A percentile compares a stretch with the other conserved stretches of the same genome.
These are phyloP conservation scores for Squalus acanthias DNA, from an alignment of 2,797 vertebrate species.

Conservation along the genomic window DNA sequence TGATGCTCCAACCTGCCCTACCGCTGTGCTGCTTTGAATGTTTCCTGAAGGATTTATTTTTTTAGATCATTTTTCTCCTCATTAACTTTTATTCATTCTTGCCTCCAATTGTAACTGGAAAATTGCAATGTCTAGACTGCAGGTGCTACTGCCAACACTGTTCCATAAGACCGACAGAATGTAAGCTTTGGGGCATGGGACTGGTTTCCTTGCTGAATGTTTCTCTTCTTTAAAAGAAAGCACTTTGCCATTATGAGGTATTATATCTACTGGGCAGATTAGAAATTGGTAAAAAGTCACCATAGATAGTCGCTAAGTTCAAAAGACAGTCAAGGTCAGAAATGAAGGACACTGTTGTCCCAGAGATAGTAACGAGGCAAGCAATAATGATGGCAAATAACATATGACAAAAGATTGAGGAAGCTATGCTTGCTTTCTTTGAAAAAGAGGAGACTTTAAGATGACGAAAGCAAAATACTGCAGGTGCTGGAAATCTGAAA, in stretches of 20 bases:
- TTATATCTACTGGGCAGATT: neutral
- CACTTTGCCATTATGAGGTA: neutral
- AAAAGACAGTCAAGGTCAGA: neutral
- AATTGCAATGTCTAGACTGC: neutral
- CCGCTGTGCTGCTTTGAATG: neutral
- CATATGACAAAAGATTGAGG: neutral
- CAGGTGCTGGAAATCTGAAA: too few relatives aligned
- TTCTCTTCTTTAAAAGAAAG: neutral
- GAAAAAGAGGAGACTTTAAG: neutral
- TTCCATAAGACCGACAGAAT: neutral
- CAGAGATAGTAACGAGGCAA: neutral
- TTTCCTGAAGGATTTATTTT: neutral
- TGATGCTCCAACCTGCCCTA: neutral
- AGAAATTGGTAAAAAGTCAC: neutral
- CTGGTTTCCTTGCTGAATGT: neutral
- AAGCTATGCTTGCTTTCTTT: neutral
- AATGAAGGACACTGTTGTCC: neutral
- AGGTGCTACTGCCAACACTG: neutral
- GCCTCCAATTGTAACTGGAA: neutral
- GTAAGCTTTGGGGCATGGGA: neutral
- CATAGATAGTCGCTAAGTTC: neutral
- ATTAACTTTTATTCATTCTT: neutral
- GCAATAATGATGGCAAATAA: neutral
- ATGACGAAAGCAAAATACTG: neutral
- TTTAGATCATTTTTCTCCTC: neutral